Evolutionary conservation across 2,797 vertebrate genomes (phyloP).

Genomic region (Xenentodon cancila): DNA sequence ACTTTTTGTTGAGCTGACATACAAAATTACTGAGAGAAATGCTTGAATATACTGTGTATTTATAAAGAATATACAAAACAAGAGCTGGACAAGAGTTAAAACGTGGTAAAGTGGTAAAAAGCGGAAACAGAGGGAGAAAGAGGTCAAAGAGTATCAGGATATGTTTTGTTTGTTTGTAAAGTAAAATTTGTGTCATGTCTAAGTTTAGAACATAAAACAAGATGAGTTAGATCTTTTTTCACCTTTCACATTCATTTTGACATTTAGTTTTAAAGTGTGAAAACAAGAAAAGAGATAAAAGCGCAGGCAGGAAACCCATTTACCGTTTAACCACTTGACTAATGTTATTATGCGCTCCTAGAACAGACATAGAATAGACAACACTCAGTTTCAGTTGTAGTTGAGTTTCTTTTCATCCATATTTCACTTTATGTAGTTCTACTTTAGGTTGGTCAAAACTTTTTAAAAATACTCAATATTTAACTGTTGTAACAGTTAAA

Average conservation of each 20-base stretch:
- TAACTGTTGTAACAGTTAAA: too few relatives aligned
- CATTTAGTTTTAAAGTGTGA: too few relatives aligned
- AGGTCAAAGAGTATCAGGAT: too few relatives aligned
- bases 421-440: not conserved
- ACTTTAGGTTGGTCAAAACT: not conserved
- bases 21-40: not conserved
- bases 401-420: not conserved
- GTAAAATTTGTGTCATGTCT: not conserved
- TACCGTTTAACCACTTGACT: too few relatives aligned
- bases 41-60: too few relatives aligned
- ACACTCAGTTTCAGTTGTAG: too few relatives aligned
- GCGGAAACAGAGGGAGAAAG: not conserved
- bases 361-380: too few relatives aligned
- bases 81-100: not conserved
- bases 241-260: too few relatives aligned
- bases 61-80: not conserved
- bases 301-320: too few relatives aligned
- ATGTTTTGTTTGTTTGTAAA: not conserved
- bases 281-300: too few relatives aligned
- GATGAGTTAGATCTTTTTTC: not conserved
- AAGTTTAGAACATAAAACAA: not conserved
- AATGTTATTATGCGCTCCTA: too few relatives aligned
- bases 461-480: not conserved
- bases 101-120: too few relatives aligned
- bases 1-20: not conserved